These are phyloP conservation scores for Heliopora coerulea DNA, from an alignment of 92 coral and sea anemone species.

Conservation along the genomic window DNA sequence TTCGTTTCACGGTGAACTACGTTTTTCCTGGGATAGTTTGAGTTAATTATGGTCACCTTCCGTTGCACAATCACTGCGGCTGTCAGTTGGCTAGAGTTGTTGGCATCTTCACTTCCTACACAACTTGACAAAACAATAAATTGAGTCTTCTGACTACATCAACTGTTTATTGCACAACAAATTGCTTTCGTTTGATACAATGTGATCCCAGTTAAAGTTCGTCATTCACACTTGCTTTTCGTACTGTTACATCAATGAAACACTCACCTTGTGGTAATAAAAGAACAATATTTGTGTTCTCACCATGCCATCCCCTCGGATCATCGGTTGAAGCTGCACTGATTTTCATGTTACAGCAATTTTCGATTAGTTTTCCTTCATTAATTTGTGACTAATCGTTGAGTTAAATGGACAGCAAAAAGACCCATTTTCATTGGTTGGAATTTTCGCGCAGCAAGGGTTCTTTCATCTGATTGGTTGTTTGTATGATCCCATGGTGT, in stretches of 20 bases:
- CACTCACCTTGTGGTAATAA: neutral
- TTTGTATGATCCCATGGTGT: neutral
- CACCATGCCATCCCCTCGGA: neutral
- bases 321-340: constrained; percentile 1
- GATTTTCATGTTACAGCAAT: constrained; percentile 4
- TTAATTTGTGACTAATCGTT: constrained; percentile 21
- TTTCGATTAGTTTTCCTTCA: constrained; percentile 17
- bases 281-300: constrained; percentile 17
- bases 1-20: neutral
- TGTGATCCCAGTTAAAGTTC: neutral
- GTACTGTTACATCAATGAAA: constrained; percentile 24
- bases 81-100: neutral
- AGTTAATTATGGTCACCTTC: too few relatives aligned
- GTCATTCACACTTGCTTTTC: neutral
- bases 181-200: neutral
- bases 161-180: constrained; percentile 6
- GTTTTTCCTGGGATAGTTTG: too few relatives aligned
- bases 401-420: constrained; percentile 13
- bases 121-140: constrained; percentile 26
- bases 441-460: constrained; percentile 13
- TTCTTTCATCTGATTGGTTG: constrained; percentile 28
- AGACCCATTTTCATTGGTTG: constrained; percentile 17
- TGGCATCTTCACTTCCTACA: neutral
- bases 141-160: constrained; percentile 3
- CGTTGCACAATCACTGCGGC: too few relatives aligned